Evolutionary conservation across 1,140 invertebrate genomes (phyloP).

Genomic region (Monochamus saltuarius): DNA sequence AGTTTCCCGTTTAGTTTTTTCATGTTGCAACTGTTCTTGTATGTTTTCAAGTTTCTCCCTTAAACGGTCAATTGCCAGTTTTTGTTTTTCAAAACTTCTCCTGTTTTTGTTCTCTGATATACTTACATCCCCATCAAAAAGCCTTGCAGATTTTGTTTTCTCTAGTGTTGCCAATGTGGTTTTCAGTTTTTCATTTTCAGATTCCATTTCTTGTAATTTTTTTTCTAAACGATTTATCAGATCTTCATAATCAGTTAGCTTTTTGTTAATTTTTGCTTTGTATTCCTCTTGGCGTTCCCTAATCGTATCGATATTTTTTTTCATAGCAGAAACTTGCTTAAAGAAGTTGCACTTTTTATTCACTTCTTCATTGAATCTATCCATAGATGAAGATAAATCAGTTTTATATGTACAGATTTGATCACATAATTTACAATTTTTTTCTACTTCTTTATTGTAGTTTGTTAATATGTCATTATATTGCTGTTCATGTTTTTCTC

Average conservation of each 20-base stretch:
- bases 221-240: background rate
- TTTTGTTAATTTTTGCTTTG: slow-evolving; percentile 2
- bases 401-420: slow-evolving; percentile 2
- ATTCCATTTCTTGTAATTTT: background rate
- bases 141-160: background rate
- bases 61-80: slow-evolving; percentile 23
- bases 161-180: background rate
- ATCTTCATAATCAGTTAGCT: slow-evolving; percentile 6
- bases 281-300: background rate
- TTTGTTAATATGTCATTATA: background rate
- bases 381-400: background rate
- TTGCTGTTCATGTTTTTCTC: background rate
- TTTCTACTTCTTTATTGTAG: slow-evolving; percentile 5
- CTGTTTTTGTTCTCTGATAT: background rate
- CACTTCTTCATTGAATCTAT: background rate
- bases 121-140: background rate
- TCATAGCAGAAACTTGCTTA: background rate
- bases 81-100: slow-evolving; percentile 22
- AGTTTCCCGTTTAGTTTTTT: slow-evolving; percentile 11
- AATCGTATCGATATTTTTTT: background rate
- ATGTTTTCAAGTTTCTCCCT: slow-evolving; percentile 22
- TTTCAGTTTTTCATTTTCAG: background rate
- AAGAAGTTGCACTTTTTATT: background rate
- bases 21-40: slow-evolving; percentile 5
- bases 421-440: slow-evolving; percentile 3